phyloP scores from a whole-genome alignment of 1,140 invertebrate genomes.

The Danaus plexippus region DNA sequence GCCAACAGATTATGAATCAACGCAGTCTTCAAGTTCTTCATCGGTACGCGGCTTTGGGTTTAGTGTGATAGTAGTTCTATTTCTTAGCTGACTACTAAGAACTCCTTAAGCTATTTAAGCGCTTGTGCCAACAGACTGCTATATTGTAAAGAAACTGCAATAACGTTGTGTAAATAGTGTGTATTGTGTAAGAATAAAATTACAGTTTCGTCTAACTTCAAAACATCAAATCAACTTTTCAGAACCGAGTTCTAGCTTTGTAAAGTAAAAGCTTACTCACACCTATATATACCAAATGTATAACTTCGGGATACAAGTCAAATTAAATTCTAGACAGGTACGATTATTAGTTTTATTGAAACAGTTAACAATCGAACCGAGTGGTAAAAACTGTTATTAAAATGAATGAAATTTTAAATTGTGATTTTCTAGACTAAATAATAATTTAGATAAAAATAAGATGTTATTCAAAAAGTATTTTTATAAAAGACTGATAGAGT shows the following conservation, averaged over 20 bases:
- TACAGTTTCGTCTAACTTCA: slow-evolving; percentile 9
- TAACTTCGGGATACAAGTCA: slow-evolving; percentile 16
- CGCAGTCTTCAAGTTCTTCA: slow-evolving; percentile 48
- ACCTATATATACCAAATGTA: slow-evolving; percentile 10
- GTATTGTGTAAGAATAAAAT: slow-evolving; percentile 1
- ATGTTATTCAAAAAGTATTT: slow-evolving; percentile 24
- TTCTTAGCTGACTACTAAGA: slow-evolving; percentile 41
- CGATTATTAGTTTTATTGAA: slow-evolving; percentile 16
- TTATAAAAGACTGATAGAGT: slow-evolving; percentile 62
- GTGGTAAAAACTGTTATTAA: too few species aligned
- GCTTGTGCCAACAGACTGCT: slow-evolving; percentile 44
- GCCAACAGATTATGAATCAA: slow-evolving; percentile 57
- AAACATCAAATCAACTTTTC: slow-evolving; percentile 16
- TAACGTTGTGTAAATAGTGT: slow-evolving; percentile 11
- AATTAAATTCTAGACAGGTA: slow-evolving; percentile 14
- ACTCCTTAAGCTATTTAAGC: slow-evolving; percentile 1
- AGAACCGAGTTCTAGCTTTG: slow-evolving; percentile 6
- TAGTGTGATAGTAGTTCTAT: slow-evolving; percentile 23
- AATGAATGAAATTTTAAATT: too few species aligned
- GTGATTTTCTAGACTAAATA: slow-evolving; percentile 7
- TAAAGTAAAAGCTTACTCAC: slow-evolving; percentile 14
- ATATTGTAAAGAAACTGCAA: slow-evolving; percentile 20
- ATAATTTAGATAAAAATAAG: slow-evolving; percentile 9
- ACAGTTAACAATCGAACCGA: slow-evolving; percentile 12
- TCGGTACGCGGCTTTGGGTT: slow-evolving; percentile 20